A percentile compares a stretch with the other conserved stretches of the same genome.
Conservation (phyloP, 92 coral and sea anemone genomes). For the Epizoanthus rinbou region DNA sequence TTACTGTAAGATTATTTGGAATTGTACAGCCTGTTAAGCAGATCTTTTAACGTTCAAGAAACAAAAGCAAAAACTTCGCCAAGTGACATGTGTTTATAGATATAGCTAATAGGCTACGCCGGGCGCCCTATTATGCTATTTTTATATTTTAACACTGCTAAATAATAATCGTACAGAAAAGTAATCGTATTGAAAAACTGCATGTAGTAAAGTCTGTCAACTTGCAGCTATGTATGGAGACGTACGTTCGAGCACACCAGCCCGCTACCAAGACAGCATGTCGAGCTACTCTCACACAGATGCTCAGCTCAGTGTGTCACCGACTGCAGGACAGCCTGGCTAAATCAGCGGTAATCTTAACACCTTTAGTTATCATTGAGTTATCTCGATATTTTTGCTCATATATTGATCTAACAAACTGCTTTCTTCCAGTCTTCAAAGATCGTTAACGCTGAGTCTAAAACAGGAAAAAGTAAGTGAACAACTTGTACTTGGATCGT, state of each 20-base stretch:
- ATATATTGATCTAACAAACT: background rate
- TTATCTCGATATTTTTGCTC: background rate
- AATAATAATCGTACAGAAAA: too few relatives aligned
- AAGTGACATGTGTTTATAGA: too few relatives aligned
- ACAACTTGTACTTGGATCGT: background rate
- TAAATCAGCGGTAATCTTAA: conserved; percentile 71
- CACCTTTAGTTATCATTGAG: background rate
- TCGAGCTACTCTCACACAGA: conserved; percentile 96
- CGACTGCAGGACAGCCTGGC: conserved; percentile 88
- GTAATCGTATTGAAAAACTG: too few relatives aligned
- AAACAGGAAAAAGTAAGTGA: conserved; percentile 75
- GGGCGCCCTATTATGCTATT: too few relatives aligned
- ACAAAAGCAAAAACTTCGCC: too few relatives aligned
- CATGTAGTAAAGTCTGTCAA: too few relatives aligned
- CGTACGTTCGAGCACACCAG: conserved; percentile 93
- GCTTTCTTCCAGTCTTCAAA: conserved; percentile 62
- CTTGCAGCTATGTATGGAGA: conserved; percentile 91
- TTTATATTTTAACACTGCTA: too few relatives aligned
- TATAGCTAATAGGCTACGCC: too few relatives aligned
- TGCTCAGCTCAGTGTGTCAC: conserved; percentile 95
- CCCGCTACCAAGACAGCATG: conserved; percentile 96
- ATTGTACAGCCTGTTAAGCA: too few relatives aligned
- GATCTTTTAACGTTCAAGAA: too few relatives aligned
- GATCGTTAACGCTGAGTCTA: conserved; percentile 63
- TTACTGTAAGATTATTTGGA: too few relatives aligned